A percentile compares a stretch with the other conserved stretches of the same genome.
Conservation (phyloP, 2,113 vertebrate genomes). For the Prionailurus viverrinus region DNA sequence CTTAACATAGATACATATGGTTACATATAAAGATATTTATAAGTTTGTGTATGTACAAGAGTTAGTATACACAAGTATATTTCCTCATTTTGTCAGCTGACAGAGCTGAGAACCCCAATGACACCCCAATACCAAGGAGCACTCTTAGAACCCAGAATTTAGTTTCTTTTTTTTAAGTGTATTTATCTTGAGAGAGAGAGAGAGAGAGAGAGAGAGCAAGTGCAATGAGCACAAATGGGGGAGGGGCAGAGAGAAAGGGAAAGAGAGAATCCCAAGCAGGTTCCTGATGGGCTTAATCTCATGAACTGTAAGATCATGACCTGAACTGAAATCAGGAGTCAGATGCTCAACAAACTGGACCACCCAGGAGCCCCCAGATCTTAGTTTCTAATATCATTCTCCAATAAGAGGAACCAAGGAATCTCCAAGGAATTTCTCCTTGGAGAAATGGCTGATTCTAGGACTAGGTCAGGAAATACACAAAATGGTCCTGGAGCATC, state of each 20-base stretch:
- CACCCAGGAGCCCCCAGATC: not conserved
- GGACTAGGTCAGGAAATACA: not conserved
- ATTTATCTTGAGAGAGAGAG: too few relatives aligned
- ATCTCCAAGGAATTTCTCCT: not conserved
- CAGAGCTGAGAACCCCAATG: not conserved
- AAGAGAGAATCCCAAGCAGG: too few relatives aligned
- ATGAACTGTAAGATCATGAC: too few relatives aligned
- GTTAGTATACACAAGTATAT: not conserved
- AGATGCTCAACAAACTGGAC: too few relatives aligned
- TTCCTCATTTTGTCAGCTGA: constrained; percentile 8
- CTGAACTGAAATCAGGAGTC: too few relatives aligned
- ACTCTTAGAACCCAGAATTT: not conserved
- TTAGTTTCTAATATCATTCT: not conserved
- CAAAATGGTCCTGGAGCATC: not conserved
- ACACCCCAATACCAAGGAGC: not conserved
- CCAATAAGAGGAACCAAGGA: not conserved
- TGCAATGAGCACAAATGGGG: too few relatives aligned
- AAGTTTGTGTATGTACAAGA: too few relatives aligned
- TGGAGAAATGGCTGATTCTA: not conserved
- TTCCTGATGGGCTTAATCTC: too few relatives aligned
- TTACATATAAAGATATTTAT: not conserved
- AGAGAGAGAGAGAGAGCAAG: too few relatives aligned
- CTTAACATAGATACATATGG: not conserved
- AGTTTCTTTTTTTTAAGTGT: not conserved
- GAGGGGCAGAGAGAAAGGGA: too few relatives aligned